Evolutionary conservation across 2,797 vertebrate species (phyloP), one percentile per base, ranked within the genome.

Genomic region (Cercopithecus hamlyni): DNA sequence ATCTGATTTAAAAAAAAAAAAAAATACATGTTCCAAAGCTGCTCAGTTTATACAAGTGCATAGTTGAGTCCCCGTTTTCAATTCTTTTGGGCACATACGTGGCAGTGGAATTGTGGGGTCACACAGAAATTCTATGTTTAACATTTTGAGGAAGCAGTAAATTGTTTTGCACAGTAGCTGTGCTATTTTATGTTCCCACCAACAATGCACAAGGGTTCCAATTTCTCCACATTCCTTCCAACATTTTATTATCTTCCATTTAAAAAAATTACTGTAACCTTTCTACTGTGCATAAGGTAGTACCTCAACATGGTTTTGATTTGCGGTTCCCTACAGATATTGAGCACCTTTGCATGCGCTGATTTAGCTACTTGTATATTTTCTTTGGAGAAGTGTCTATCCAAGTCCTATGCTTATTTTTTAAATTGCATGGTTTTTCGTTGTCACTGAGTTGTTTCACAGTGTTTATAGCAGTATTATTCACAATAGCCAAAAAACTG

Each of bases 31-130:
- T 64, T 58, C 36, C 72, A 88, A 52, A 41, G 39, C 15, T 50
- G 2, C 5, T 83, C 36, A 39, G 1, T 12, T 43, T 57, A 1
- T 22, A 5, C 2, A 61, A 12, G 36, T 27, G 27, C 30, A 15
- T 24, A 39, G n/a, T 3, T 20, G 3, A 24, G n/a, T 41, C 43
- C 27, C 30, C 27, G 1, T 45, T 84, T 83, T 39, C 72, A 39
- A 4, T 43, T 50, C 7, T 48, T n/a, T 26, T 0, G 13, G 52
- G 39, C 26, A 19, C 9, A 8, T 7, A 27, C 4, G 2, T 39
- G 24, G 27, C 15, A 57, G 15, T 20, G 10, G 24, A 84, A 48
- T 41, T 50, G 33, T 33, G 36, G 20, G 27, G 11, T 57, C 41
- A 27, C 11, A 36, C 5, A 33, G 45, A 20, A 52, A 61, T 81